phyloP scores from a whole-genome alignment of 2,113 vertebrate genomes.

The Stigmatopora nigra region DNA sequence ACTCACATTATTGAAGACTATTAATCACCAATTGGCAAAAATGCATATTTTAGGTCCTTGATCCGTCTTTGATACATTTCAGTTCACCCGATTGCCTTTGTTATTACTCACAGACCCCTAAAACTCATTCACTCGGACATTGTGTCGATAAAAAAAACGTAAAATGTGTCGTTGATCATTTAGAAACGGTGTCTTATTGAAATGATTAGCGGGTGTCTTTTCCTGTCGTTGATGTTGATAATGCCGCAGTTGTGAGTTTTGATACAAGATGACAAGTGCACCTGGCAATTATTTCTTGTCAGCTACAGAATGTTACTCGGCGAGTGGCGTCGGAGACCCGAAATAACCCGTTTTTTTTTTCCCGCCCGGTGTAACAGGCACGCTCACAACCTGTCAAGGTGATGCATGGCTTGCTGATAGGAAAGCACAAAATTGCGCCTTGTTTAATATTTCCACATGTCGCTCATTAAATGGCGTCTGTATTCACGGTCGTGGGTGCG shows the following conservation, averaged over 20 bases:
- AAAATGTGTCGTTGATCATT: constrained; percentile 1
- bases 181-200: not conserved
- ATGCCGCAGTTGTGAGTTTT: not conserved
- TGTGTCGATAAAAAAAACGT: not conserved
- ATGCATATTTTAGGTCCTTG: too few relatives aligned
- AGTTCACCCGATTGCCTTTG: not conserved
- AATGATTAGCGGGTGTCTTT: not conserved
- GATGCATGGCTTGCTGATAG: not conserved
- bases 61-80: not conserved
- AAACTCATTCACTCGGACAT: not conserved
- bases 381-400: not conserved
- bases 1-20: too few relatives aligned
- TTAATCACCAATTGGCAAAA: too few relatives aligned
- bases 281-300: constrained; percentile 4
- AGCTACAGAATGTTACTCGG: constrained; percentile 1
- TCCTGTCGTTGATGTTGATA: not conserved
- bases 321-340: not conserved
- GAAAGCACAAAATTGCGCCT: not conserved
- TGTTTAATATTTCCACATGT: not conserved
- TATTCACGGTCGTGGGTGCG: not conserved
- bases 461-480: not conserved
- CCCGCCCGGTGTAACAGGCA: not conserved
- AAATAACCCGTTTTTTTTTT: not conserved
- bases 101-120: not conserved
- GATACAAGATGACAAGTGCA: not conserved